Base-by-base conservation (phyloP, 2,113 vertebrate species). In the Geococcyx californianus region DNA sequence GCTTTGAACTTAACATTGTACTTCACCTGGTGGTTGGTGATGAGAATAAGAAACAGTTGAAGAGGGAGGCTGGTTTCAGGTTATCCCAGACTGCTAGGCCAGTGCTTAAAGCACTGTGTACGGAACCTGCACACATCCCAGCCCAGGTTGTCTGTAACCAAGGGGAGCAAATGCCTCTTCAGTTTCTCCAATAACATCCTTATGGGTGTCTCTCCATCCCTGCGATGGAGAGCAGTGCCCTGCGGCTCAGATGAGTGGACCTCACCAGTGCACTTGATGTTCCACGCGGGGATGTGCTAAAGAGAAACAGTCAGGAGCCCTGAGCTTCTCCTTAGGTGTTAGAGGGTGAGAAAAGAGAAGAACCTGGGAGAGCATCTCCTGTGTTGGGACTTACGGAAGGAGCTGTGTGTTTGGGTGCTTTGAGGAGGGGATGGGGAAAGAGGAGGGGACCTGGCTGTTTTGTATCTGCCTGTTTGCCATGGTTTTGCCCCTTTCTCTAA, bases 31-130 rank as follows among this genome's bases (percentile, higher is more conserved):
- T 16, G 29, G 28, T n/a, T 54, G 59, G 52, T 45, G n/a, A 17
- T 66, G 21, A 45, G 36, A n/a, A 7, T 51, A 33, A 21, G 31
- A 10, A 25, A 23, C 31, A 52, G 44, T 6, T 44, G n/a, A 29
- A 13, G 54, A 59, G 34, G n/a, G 40, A 10, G 38, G 24, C 18
- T 38, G 26, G 38, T 45, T 45, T 16, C 18, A 21, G 55, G 31
- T 36, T 36, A 25, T 19, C 26, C 34, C 31, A 42, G 25, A 2
- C 40, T 8, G 40, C 40, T 13, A 13, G 24, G 12, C 18, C 20
- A 2, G 6, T 5, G 24, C 3, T 3, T n/a, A 2, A 51, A 19
- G 1, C 36, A 8, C 73, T 4, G 4, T 2, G 29, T 3, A 47
- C 47, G 19, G 10, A 47, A 21, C 47, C 47, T 21, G 47, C 23